Conservation (phyloP, 2,888 invertebrate species). For the Ormyrus thymus region DNA sequence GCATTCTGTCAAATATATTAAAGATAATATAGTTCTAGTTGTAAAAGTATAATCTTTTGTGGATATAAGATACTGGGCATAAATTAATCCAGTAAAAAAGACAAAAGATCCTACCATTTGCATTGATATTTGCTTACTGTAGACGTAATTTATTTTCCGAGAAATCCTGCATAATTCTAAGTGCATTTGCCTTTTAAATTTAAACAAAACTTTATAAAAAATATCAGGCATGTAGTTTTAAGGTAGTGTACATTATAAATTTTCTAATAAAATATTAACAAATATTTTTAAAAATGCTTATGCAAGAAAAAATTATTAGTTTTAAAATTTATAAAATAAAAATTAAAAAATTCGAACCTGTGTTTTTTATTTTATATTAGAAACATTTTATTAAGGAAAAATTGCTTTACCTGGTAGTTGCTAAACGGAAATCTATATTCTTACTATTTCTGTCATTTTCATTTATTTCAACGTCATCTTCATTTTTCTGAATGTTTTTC, state of each 20-base stretch:
- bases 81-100: slow-evolving; percentile 48
- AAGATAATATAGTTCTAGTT: too few relatives aligned
- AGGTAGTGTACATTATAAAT: too few relatives aligned
- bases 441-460: slow-evolving; percentile 25
- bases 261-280: too few relatives aligned
- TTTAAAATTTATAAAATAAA: too few relatives aligned
- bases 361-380: not conserved
- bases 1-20: too few relatives aligned
- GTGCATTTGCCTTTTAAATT: slow-evolving; percentile 58
- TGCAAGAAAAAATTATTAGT: too few relatives aligned
- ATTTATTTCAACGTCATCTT: slow-evolving; percentile 4
- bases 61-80: slow-evolving; percentile 38
- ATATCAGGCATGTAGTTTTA: too few relatives aligned
- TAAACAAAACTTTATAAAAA: too few relatives aligned
- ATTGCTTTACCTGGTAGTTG: slow-evolving; percentile 24
- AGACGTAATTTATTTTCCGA: slow-evolving; percentile 50
- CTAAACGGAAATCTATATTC: slow-evolving; percentile 38
- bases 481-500: slow-evolving; percentile 15
- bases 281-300: too few relatives aligned
- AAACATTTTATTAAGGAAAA: not conserved
- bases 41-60: too few relatives aligned
- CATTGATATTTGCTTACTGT: slow-evolving; percentile 52
- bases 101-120: slow-evolving; percentile 50
- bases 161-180: slow-evolving; percentile 58
- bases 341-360: not conserved